Percentiles rank a stretch among this genome's conserved stretches.
Conservation (phyloP, 2,113 vertebrate species). For the Cephalopholis sonnerati region DNA sequence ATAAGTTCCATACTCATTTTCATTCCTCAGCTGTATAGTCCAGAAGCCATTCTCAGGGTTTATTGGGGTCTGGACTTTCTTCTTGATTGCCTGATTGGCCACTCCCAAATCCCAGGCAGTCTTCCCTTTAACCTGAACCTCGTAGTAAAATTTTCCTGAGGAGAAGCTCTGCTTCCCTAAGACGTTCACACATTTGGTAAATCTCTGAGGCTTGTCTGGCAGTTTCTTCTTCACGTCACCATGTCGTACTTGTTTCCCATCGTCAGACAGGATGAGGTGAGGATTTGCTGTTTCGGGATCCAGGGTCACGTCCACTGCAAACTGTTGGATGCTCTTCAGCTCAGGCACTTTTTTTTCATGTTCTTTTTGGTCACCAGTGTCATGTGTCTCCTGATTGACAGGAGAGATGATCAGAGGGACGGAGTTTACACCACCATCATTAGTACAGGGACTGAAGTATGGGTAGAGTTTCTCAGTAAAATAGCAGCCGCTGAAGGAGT, state of each 20-base stretch:
- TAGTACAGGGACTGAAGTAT: too few relatives aligned
- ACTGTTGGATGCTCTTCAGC: neutral
- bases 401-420: too few relatives aligned
- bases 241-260: neutral
- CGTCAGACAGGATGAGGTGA: slow-evolving; percentile 6
- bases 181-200: neutral
- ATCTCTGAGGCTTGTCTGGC: neutral
- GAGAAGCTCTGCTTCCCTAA: neutral
- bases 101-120: neutral
- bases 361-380: neutral
- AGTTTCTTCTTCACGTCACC: neutral
- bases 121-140: slow-evolving; percentile 12
- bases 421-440: too few relatives aligned
- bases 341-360: neutral
- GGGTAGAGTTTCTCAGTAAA: too few relatives aligned
- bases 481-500: too few relatives aligned
- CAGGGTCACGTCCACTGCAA: slow-evolving; percentile 23
- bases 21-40: neutral
- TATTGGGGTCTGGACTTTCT: neutral
- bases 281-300: slow-evolving; percentile 37
- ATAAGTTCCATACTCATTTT: neutral
- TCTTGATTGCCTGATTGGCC: neutral
- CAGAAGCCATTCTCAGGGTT: neutral
- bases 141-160: neutral
- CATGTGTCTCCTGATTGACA: too few relatives aligned